Percentiles rank a stretch among this genome's conserved stretches.
Conservation (phyloP, 2,797 vertebrate genomes). For the Karalla daura region DNA sequence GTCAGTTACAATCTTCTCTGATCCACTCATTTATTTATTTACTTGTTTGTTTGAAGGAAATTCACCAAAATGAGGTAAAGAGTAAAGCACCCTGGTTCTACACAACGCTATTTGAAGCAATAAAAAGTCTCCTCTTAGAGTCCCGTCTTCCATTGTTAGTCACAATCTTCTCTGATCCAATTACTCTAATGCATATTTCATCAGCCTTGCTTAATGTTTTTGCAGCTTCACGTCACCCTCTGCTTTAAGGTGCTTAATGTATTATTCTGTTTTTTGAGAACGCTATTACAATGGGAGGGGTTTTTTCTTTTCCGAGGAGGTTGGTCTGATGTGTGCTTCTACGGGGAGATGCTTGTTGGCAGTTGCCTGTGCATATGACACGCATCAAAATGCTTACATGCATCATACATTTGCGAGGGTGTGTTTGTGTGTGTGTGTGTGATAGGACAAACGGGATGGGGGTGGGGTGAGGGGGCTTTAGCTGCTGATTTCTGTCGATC, state of each 20-base stretch:
- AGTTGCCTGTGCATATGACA: conserved; percentile 35
- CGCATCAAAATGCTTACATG: conserved; percentile 54
- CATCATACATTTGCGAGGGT: conserved; percentile 46
- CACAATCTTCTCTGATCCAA: conserved; percentile 65
- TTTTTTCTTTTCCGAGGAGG: conserved; percentile 48
- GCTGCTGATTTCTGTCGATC: conserved; percentile 76
- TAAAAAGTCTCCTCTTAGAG: conserved; percentile 50
- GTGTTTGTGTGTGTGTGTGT: conserved; percentile 43
- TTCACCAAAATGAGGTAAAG: too few relatives aligned
- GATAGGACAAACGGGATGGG: conserved; percentile 44
- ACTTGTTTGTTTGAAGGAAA: too few relatives aligned
- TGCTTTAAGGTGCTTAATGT: conserved; percentile 78
- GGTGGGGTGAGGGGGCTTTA: background rate
- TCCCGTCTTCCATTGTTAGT: conserved; percentile 51
- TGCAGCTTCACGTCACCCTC: conserved; percentile 69
- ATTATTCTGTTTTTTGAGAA: conserved; percentile 83
- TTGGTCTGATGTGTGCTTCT: conserved; percentile 70
- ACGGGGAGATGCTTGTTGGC: conserved; percentile 53
- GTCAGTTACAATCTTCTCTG: too few relatives aligned
- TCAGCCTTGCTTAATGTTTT: conserved; percentile 75
- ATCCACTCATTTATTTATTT: too few relatives aligned
- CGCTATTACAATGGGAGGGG: conserved; percentile 66
- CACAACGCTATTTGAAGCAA: conserved; percentile 39
- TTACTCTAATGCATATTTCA: conserved; percentile 83
- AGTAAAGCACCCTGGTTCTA: too few relatives aligned